phyloP scores from a whole-genome alignment of 2,797 vertebrate genomes.

The Phyllotis vaccarum region DNA sequence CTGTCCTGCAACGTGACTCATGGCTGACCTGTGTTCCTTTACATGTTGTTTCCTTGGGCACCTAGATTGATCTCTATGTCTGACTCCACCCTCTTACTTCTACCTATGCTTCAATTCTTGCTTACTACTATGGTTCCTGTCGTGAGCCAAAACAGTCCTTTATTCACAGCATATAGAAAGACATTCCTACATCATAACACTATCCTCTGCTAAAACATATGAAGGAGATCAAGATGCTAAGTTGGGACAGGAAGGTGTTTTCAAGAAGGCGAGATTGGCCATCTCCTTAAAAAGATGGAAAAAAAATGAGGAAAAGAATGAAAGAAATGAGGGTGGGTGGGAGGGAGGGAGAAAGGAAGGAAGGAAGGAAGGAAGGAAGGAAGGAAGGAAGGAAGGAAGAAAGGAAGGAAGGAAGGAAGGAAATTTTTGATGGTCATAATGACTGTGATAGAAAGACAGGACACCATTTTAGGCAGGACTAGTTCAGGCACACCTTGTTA shows the following conservation, averaged over 20 bases:
- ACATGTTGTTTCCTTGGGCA: too few relatives aligned
- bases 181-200: neutral
- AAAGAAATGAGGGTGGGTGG: too few relatives aligned
- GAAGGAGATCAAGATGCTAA: neutral
- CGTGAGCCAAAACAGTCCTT: too few relatives aligned
- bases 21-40: too few relatives aligned
- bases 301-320: neutral
- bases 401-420: neutral
- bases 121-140: too few relatives aligned
- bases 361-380: accelerated
- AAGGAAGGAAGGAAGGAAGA: neutral
- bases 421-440: neutral
- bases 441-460: neutral
- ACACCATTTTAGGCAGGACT: neutral
- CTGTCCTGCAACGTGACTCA: too few relatives aligned
- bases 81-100: too few relatives aligned
- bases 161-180: too few relatives aligned
- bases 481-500: neutral
- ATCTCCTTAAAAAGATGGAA: neutral
- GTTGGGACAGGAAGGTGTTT: neutral
- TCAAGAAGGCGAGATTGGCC: neutral
- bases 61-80: too few relatives aligned
- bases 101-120: too few relatives aligned
- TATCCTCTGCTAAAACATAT: neutral
- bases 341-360: neutral